phyloP scores from a whole-genome alignment of 2,113 vertebrate genomes.

The Amblyornis subalaris region DNA sequence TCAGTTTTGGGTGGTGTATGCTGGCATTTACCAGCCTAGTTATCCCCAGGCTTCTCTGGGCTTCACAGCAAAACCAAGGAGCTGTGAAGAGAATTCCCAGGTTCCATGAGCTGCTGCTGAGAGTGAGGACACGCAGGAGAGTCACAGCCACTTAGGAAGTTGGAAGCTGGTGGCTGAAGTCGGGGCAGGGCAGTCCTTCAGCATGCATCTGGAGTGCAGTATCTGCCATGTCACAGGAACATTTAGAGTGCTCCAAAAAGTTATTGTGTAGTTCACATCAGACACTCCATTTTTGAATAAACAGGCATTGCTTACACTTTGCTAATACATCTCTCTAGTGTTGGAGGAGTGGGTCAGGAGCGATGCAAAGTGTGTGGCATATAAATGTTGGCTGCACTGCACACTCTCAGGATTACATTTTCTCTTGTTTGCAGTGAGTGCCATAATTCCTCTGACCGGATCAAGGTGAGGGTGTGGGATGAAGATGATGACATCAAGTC shows the following conservation, averaged over 20 bases:
- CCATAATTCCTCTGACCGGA: slow-evolving; percentile 97
- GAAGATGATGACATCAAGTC: slow-evolving; percentile 99
- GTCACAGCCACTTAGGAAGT: neutral
- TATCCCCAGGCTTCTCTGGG: neutral
- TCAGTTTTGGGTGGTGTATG: neutral
- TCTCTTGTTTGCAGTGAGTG: slow-evolving; percentile 83
- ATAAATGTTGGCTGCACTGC: neutral
- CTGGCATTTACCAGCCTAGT: neutral
- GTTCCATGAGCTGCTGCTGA: neutral
- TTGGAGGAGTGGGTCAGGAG: neutral
- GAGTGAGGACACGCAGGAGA: neutral
- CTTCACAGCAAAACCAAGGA: neutral
- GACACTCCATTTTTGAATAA: neutral
- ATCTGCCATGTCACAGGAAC: neutral
- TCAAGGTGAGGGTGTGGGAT: slow-evolving; percentile 98
- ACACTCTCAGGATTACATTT: neutral
- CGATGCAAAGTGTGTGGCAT: neutral
- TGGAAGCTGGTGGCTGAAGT: neutral
- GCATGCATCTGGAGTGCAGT: neutral
- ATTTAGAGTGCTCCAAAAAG: neutral
- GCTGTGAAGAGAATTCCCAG: neutral
- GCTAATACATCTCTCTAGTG: neutral
- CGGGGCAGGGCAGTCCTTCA: neutral
- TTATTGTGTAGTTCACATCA: neutral
- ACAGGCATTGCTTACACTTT: neutral